These are phyloP conservation scores for Baccha elongata DNA, from an alignment of 2,888 invertebrate genomes.

Conservation along the genomic window DNA sequence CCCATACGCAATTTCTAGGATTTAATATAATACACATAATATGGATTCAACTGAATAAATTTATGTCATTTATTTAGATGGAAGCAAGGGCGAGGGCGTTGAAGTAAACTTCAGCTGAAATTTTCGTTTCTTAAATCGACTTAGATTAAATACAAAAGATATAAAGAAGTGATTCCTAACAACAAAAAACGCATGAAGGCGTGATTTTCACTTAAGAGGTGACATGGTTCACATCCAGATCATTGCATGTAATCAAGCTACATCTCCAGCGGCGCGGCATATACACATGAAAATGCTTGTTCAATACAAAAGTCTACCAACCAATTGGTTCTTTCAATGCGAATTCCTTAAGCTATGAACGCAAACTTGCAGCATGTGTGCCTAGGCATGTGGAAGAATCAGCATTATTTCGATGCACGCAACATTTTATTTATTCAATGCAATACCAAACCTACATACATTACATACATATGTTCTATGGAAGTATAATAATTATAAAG, in stretches of 20 bases:
- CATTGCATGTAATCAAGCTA: constrained; percentile 46
- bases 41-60: background rate
- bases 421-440: constrained; percentile 23
- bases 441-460: background rate
- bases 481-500: too few relatives aligned
- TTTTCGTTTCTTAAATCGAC: background rate
- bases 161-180: background rate
- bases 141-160: background rate
- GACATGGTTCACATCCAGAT: constrained; percentile 65
- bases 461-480: too few relatives aligned
- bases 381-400: constrained; percentile 43
- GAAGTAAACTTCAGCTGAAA: constrained; percentile 16
- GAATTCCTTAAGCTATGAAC: background rate
- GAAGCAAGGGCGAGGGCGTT: constrained; percentile 1
- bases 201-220: constrained; percentile 3
- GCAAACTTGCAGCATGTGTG: constrained; percentile 53
- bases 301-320: constrained; percentile 25
- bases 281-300: background rate
- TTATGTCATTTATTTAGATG: background rate
- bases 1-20: constrained; percentile 31
- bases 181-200: background rate
- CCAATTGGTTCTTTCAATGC: constrained; percentile 34
- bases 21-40: background rate
- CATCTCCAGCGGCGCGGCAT: constrained; percentile 11
- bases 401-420: constrained; percentile 58